A percentile compares a stretch with the other conserved stretches of the same genome.
These are phyloP conservation scores for Caerostris extrusa DNA, from an alignment of 1,140 invertebrate species.

Conservation along the genomic window DNA sequence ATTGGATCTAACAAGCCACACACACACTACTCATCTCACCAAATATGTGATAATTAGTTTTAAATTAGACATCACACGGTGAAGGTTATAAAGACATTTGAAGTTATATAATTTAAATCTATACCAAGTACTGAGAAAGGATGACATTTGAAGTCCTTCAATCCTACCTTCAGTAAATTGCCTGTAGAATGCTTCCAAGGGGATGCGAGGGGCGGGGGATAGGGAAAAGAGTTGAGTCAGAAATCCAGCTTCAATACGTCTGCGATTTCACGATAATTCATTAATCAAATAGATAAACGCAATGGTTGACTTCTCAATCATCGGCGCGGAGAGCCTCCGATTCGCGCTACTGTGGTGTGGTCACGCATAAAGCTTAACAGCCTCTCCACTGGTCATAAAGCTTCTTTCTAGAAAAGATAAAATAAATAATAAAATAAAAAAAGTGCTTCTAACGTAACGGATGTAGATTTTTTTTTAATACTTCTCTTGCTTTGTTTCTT, in stretches of 20 bases:
- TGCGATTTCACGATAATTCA: constrained; percentile 50
- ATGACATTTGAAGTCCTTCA: neutral
- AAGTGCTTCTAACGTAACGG: constrained; percentile 35
- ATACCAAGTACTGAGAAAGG: neutral
- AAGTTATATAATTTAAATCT: neutral
- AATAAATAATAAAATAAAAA: neutral
- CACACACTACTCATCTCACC: no score
- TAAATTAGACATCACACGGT: no score
- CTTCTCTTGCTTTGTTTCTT: constrained; percentile 19
- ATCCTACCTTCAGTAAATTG: neutral
- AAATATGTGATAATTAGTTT: no score
- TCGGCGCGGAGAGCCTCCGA: constrained; percentile 63
- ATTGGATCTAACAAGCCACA: no score
- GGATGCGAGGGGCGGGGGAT: no score
- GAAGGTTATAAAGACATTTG: no score
- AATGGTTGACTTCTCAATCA: constrained; percentile 74
- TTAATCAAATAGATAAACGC: constrained; percentile 58
- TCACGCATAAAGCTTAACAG: constrained; percentile 68
- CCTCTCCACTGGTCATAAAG: constrained; percentile 57
- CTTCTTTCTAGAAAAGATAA: neutral
- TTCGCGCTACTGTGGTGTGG: constrained; percentile 25
- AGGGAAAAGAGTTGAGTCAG: neutral
- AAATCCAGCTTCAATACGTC: constrained; percentile 22
- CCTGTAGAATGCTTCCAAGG: neutral
- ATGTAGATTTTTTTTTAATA: constrained; percentile 45